These are phyloP conservation scores for Drosophila ananassae DNA, from an alignment of 1,140 invertebrate species.

Conservation along the genomic window DNA sequence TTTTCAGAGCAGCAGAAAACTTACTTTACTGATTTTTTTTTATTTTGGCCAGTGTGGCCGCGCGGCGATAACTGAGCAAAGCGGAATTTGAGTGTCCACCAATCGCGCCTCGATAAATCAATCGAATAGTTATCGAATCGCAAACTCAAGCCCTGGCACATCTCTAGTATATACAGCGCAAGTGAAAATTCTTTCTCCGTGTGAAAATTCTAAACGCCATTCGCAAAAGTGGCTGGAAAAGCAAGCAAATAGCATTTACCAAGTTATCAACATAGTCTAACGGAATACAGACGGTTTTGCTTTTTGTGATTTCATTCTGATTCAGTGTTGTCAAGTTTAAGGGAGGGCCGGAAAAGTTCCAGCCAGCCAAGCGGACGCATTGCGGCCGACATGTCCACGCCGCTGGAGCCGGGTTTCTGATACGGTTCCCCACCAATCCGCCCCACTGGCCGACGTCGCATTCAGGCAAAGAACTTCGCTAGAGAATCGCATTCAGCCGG, in stretches of 20 bases:
- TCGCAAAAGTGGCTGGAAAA: conserved; percentile 7
- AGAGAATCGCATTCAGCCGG: conserved; percentile 26
- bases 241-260: neutral
- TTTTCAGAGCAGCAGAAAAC: conserved; percentile 29
- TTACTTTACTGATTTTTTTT: conserved; percentile 20
- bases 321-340: neutral
- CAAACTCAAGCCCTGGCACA: neutral
- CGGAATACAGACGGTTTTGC: neutral
- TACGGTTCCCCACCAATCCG: neutral
- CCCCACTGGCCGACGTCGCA: neutral
- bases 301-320: neutral
- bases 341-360: conserved; percentile 19
- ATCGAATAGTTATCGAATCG: conserved; percentile 7
- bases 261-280: neutral
- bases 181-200: conserved; percentile 58
- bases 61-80: neutral
- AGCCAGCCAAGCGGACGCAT: conserved; percentile 17
- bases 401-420: conserved; percentile 10
- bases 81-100: neutral
- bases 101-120: neutral
- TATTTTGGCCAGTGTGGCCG: conserved; percentile 43
- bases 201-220: conserved; percentile 19
- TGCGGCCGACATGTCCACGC: conserved; percentile 22
- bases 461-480: neutral
- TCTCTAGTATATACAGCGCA: conserved; percentile 60